A percentile compares a stretch with the other conserved stretches of the same genome.
Conservation (phyloP, 2,797 vertebrate genomes). For the Anisognathus igniventris region DNA sequence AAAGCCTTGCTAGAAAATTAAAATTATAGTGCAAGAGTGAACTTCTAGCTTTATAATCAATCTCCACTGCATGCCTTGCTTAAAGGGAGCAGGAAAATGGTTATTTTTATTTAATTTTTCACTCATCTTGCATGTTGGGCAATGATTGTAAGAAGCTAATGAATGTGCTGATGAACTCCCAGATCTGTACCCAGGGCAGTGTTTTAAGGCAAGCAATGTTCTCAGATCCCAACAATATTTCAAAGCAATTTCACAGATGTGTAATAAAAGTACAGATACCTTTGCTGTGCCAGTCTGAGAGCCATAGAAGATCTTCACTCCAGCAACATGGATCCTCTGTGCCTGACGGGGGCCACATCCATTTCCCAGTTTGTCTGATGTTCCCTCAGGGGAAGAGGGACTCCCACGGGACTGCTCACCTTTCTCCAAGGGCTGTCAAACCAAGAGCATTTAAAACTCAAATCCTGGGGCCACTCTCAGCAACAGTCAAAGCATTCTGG, state of each 20-base stretch:
- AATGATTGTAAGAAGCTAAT: not conserved
- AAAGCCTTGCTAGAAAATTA: not conserved
- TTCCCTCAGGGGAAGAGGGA: not conserved
- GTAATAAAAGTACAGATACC: conserved; percentile 65
- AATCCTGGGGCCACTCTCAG: not conserved
- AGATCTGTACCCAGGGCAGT: not conserved
- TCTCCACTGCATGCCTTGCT: not conserved
- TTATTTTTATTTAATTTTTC: not conserved
- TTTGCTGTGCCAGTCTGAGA: conserved; percentile 94
- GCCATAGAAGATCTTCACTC: conserved; percentile 88
- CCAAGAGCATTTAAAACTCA: not conserved
- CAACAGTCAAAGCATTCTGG: not conserved
- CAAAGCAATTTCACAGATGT: not conserved
- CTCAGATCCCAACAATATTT: not conserved
- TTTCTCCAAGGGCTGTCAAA: not conserved
- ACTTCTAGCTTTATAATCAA: not conserved
- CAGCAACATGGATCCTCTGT: conserved; percentile 71
- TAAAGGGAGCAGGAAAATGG: fast-evolving
- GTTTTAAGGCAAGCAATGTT: not conserved
- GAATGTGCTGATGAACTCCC: not conserved
- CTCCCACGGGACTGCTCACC: not conserved
- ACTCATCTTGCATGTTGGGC: not conserved
- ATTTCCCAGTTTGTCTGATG: conserved; percentile 22
- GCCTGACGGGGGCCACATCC: not conserved
- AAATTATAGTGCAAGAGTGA: not conserved